Base-by-base conservation (phyloP, 2,888 invertebrate genomes). In the Gastrophysa polygoni region DNA sequence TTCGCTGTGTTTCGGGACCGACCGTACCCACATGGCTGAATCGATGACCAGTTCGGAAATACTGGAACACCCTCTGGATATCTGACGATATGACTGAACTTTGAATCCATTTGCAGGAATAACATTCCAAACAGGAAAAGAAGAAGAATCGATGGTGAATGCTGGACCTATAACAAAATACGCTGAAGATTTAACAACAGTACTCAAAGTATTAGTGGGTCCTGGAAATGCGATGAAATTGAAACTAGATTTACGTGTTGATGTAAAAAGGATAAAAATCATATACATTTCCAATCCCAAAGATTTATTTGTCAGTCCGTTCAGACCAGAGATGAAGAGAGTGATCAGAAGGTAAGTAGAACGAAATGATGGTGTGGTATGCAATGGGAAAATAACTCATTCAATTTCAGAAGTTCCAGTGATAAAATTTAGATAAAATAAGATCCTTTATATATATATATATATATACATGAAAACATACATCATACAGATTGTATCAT, bases 161-260 rank as follows among this genome's bases (percentile, higher is more conserved):
- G 89, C 89, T 0, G 97, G 98, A 0, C 93, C 96, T 48, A 87
- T 96, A 79, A 87, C 90, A 61, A 87, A 91, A 48, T 89, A 89
- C 78, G 88, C 91, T 17, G 85, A 84, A 14, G 98, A 98, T 83
- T 83, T 98, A 57, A 82, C 85, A 21, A 93, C 95, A 0, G 83
- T 95, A 65, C 84, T 94, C 1, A 88, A 88, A 81, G 82, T 91
- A 21, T 78, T 91, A 1, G 78, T 86, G 0, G 88, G 18, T 3
- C 10, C 84, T 0, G 83, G 86, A 11, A 85, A 86, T 59, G 81
- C 83, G 0, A 71, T 76, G 0, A 81, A 82, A 18, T 77, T 92
- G 0, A 83, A 87, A 55, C 78, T 94, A 6, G 86, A 90, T 68
- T 75, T 82, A 54, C 71, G 78, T 7, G 88, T 92, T 0, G 83